Conservation (phyloP, 2,797 vertebrate genomes). For the Tenualosa ilisha region DNA sequence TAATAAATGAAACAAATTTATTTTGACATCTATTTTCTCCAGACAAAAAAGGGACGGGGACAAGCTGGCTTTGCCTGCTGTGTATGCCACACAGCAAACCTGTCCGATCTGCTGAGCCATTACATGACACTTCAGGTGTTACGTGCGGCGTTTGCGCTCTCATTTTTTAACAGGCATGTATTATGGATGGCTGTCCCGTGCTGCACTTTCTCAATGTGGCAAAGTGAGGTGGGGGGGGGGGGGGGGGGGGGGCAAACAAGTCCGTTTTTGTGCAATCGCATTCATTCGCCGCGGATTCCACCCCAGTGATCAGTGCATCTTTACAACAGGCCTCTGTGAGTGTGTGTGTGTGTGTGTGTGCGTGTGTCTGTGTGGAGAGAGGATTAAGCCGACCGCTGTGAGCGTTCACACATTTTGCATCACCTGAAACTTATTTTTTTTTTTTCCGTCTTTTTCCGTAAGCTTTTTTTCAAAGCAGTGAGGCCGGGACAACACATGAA, state of each 20-base stretch:
- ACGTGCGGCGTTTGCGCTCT: slow-evolving; percentile 58
- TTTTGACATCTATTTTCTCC: background rate
- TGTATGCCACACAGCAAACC: background rate
- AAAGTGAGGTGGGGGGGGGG: background rate
- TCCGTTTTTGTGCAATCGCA: slow-evolving; percentile 67
- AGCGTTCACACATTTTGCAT: slow-evolving; percentile 19
- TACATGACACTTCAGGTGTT: slow-evolving; percentile 52
- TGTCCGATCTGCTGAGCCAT: background rate
- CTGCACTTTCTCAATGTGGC: slow-evolving; percentile 61
- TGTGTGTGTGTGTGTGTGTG: slow-evolving; percentile 30
- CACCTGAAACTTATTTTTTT: slow-evolving; percentile 21
- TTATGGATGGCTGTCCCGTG: slow-evolving; percentile 69
- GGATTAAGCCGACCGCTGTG: slow-evolving; percentile 19
- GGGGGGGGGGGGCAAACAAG: slow-evolving; percentile 57
- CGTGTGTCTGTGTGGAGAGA: background rate
- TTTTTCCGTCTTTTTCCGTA: background rate
- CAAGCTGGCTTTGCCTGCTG: background rate
- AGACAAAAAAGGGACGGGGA: background rate
- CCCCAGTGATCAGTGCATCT: slow-evolving; percentile 64
- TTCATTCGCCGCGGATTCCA: slow-evolving; percentile 69
- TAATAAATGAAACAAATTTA: background rate
- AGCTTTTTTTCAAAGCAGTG: slow-evolving; percentile 3
- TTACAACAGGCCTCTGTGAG: slow-evolving; percentile 56
- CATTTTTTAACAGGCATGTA: slow-evolving; percentile 58
- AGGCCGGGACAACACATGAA: slow-evolving; percentile 15